Evolutionary conservation across 1,140 invertebrate genomes (phyloP).

Genomic region (Drosophila navojoa): DNA sequence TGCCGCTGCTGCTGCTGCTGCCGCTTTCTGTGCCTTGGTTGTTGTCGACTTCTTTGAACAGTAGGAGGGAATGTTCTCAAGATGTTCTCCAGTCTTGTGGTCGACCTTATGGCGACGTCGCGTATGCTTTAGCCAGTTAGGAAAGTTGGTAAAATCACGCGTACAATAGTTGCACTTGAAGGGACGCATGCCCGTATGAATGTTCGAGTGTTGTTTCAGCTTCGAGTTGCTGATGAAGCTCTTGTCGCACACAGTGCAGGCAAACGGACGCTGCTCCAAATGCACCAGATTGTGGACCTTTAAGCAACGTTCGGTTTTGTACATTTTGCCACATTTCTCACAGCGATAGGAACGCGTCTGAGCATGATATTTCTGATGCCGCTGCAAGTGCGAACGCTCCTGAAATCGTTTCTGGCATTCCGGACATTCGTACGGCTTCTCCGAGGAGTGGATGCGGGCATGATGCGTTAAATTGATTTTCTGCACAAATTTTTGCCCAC

Average conservation of each 20-base stretch:
- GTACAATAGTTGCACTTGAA: conserved; percentile 86
- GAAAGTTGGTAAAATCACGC: conserved; percentile 85
- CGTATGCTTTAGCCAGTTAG: conserved; percentile 86
- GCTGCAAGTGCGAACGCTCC: conserved; percentile 84
- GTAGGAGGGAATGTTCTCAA: conserved; percentile 83
- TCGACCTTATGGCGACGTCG: conserved; percentile 85
- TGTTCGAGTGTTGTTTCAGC: conserved; percentile 86
- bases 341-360: conserved; percentile 84
- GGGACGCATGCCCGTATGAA: conserved; percentile 85
- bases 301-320: conserved; percentile 85
- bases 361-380: conserved; percentile 85
- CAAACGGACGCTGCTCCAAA: conserved; percentile 84
- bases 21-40: conserved; percentile 66
- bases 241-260: conserved; percentile 84
- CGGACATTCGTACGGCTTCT: conserved; percentile 87
- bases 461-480: conserved; percentile 85
- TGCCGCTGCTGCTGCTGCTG: conserved; percentile 59
- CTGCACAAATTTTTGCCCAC: conserved; percentile 85
- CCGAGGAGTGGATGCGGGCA: conserved; percentile 85
- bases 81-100: conserved; percentile 84
- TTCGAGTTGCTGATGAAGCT: conserved; percentile 85
- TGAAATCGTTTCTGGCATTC: conserved; percentile 86
- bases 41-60: conserved; percentile 81
- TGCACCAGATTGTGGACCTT: conserved; percentile 85
- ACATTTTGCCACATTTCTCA: conserved; percentile 84